Base-by-base conservation (phyloP, 1,140 invertebrate genomes). In the Mactra quadrangularis region DNA sequence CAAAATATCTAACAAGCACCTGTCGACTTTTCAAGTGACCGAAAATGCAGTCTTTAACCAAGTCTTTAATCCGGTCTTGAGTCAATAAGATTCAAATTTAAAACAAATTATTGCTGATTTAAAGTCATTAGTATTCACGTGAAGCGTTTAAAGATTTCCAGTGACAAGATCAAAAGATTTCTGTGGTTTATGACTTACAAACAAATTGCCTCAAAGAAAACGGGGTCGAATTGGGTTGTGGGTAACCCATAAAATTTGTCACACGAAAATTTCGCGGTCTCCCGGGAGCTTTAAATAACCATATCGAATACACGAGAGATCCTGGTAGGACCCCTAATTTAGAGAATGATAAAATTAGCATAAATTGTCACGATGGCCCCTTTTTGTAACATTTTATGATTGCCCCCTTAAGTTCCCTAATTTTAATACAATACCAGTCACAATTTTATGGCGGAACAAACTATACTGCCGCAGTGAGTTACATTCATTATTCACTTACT, bases 51-150 rank as follows among this genome's bases (percentile, higher is more conserved):
- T 38, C 62, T 78, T 68, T 68, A 53, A 68, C 68, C 62, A 31
- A 15, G 52, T 71, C 52, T 81, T 68, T 68, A 53, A 68, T 78
- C 62, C 50, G 25, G 52, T 71, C 52, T 81, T 71, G 71, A 81
- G 77, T 81, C 77, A 81, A 81, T 81, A 81, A 57, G 77, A 81
- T 81, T 81, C 77, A 71, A 71, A 71, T 81, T 81, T 81, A 35
- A 81, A 81, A 52, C 77, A 81, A 81, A 81, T 81, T 81, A 81
- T 64, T 81, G 17, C 55, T 81, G 64, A 81, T 81, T 81, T 81
- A 81, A 81, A 45, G 66, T 81, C 77, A 81, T 81, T 81, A 81
- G 77, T 81, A 81, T 81, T 70, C 77, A 55, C 31, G n/a, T 22
- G 59, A 53, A 52, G 38, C 27, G 45, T 33, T 31, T 52, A 57